These are phyloP conservation scores for Argynnis bischoffii DNA, from an alignment of 2,888 invertebrate species.

Conservation along the genomic window DNA sequence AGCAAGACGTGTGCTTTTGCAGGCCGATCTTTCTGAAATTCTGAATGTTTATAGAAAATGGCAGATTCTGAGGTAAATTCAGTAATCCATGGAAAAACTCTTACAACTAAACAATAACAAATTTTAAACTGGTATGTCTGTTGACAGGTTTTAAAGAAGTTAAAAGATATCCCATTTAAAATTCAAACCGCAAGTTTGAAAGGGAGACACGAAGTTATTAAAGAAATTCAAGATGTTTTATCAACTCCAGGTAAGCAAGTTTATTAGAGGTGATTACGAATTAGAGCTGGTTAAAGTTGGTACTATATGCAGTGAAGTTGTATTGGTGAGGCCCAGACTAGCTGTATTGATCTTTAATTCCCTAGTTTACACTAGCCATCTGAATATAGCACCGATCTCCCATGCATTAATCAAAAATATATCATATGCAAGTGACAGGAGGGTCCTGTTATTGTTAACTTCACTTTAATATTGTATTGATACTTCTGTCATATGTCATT, in stretches of 20 bases:
- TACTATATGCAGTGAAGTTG: constrained; percentile 9
- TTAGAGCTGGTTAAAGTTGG: background rate
- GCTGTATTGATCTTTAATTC: constrained; percentile 39
- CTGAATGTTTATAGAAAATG: constrained; percentile 80
- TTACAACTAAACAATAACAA: constrained; percentile 20
- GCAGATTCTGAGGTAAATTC: constrained; percentile 85
- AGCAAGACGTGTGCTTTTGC: constrained; percentile 59
- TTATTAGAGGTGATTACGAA: background rate
- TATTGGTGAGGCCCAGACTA: constrained; percentile 13
- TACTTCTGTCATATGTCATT: constrained; percentile 5
- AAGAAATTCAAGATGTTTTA: constrained; percentile 87
- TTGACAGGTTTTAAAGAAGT: constrained; percentile 84
- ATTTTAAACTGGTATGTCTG: constrained; percentile 42
- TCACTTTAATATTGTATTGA: constrained; percentile 17
- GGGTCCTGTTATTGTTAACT: constrained; percentile 9
- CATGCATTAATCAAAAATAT: constrained; percentile 19
- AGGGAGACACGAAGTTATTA: constrained; percentile 85
- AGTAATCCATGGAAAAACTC: constrained; percentile 19
- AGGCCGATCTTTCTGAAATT: constrained; percentile 42
- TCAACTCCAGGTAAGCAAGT: constrained; percentile 85
- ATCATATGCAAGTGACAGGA: constrained; percentile 19
- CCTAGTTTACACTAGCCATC: constrained; percentile 10
- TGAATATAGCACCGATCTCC: constrained; percentile 28
- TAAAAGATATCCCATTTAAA: constrained; percentile 88
- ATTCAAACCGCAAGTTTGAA: constrained; percentile 88